These are phyloP conservation scores for Chitala chitala DNA, from an alignment of 2,113 vertebrate genomes.

Conservation along the genomic window DNA sequence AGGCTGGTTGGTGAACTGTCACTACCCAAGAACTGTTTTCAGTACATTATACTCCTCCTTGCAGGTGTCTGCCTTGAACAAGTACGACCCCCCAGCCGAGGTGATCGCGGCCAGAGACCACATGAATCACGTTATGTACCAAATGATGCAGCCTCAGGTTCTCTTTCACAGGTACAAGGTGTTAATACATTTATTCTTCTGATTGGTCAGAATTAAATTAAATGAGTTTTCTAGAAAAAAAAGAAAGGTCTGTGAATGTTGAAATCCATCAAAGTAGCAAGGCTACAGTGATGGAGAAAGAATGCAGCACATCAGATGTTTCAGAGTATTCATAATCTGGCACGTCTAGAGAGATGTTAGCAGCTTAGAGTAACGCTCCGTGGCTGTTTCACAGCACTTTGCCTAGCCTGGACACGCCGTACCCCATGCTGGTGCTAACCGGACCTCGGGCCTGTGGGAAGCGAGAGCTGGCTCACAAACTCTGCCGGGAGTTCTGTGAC, in stretches of 20 bases:
- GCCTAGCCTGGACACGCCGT: constrained; percentile 63
- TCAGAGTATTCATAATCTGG: too few species aligned
- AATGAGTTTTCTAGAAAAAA: too few species aligned
- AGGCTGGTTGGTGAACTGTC: neutral
- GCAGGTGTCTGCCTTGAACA: constrained; percentile 79
- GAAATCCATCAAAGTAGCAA: too few species aligned
- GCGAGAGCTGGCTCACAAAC: constrained; percentile 72
- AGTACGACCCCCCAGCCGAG: constrained; percentile 76
- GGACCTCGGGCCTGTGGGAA: constrained; percentile 82
- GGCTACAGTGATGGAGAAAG: too few species aligned
- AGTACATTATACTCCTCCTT: neutral
- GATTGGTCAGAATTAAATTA: too few species aligned
- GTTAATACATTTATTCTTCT: too few species aligned
- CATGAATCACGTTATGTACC: constrained; percentile 66
- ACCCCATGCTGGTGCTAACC: constrained; percentile 81
- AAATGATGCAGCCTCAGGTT: constrained; percentile 74
- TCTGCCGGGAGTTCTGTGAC: constrained; percentile 74
- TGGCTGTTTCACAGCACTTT: constrained; percentile 66
- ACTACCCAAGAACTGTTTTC: too few species aligned
- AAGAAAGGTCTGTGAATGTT: too few species aligned
- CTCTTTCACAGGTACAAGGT: constrained; percentile 83
- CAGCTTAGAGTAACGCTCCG: constrained; percentile 27
- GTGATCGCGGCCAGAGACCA: constrained; percentile 78
- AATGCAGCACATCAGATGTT: too few species aligned
- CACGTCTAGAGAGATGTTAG: neutral